A percentile compares a stretch with the other conserved stretches of the same genome.
Conservation (phyloP, 2,797 vertebrate genomes). For the Dryobates pubescens region DNA sequence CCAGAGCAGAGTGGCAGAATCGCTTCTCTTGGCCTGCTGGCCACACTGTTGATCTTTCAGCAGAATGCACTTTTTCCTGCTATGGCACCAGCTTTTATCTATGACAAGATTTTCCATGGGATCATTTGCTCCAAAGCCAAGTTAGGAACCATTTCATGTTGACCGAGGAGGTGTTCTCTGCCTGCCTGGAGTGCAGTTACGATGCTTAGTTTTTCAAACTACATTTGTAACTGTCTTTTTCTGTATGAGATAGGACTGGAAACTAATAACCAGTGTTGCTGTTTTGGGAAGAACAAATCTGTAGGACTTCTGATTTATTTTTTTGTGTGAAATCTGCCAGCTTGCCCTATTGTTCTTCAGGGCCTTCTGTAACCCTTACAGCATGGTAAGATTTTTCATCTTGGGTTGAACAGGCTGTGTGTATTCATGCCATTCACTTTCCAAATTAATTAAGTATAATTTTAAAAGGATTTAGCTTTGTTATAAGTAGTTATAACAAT, state of each 20-base stretch:
- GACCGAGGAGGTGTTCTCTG: neutral
- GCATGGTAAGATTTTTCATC: neutral
- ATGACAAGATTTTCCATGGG: neutral
- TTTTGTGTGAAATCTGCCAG: neutral
- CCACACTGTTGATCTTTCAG: neutral
- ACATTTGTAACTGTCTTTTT: accelerated
- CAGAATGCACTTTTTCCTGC: neutral
- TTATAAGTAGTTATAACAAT: neutral
- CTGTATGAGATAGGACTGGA: neutral
- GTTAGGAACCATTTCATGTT: neutral
- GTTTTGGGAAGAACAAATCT: neutral
- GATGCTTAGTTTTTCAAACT: neutral
- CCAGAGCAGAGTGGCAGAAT: no score
- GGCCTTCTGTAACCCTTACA: neutral
- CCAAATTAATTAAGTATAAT: neutral
- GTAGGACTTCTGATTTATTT: neutral
- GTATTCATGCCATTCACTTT: neutral
- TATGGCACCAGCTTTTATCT: neutral
- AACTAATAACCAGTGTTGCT: neutral
- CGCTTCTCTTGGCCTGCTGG: no score
- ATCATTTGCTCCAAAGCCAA: neutral
- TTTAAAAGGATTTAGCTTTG: neutral
- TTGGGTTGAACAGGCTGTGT: neutral
- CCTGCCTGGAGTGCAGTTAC: neutral
- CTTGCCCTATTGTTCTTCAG: neutral